Evolutionary conservation across 35 echinoderm and acorn worm species (phyloP), one percentile per base, ranked within the genome.

Genomic region (Ophiothrix spiculata): DNA sequence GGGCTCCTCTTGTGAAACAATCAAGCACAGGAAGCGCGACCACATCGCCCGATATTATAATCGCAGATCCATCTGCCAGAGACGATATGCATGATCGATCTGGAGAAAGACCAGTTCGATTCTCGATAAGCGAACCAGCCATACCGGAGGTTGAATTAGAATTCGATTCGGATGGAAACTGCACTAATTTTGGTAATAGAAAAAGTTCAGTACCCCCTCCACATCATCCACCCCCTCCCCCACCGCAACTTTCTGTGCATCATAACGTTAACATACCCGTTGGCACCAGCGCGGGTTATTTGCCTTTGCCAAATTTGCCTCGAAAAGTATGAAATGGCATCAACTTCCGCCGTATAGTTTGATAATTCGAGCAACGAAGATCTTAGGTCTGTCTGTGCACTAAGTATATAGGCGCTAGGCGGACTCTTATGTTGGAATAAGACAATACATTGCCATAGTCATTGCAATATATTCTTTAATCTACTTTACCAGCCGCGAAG

Each of bases 281-380:
- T 15, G 60, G 60, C 25, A 69, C 60, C 4, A 69, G 29, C 23
- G 29, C 60, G 25, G 60, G 60, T 1, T 69, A 69, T 69, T 28
- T 69, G 60, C 60, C 60, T n/a, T 69, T 69, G 60, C 60, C 60
- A 21, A 69, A 69, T 69, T n/a, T n/a, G n/a, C n/a, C n/a, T n/a
- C n/a, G n/a, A n/a, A n/a, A n/a, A n/a, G n/a, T n/a, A n/a, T n/a
- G n/a, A n/a, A n/a, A n/a, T n/a, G n/a, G n/a, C n/a, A n/a, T n/a
- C n/a, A n/a, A n/a, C n/a, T n/a, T n/a, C n/a, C n/a, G n/a, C n/a
- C n/a, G n/a, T n/a, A n/a, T n/a, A n/a, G n/a, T n/a, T n/a, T n/a
- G n/a, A n/a, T n/a, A n/a, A n/a, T n/a, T n/a, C n/a, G n/a, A n/a
- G n/a, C n/a, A n/a, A n/a, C n/a, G n/a, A n/a, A n/a, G n/a, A n/a